A percentile compares a stretch with the other conserved stretches of the same genome.
These are phyloP conservation scores for Microplitis demolitor DNA, from an alignment of 1,140 invertebrate species.

Conservation along the genomic window DNA sequence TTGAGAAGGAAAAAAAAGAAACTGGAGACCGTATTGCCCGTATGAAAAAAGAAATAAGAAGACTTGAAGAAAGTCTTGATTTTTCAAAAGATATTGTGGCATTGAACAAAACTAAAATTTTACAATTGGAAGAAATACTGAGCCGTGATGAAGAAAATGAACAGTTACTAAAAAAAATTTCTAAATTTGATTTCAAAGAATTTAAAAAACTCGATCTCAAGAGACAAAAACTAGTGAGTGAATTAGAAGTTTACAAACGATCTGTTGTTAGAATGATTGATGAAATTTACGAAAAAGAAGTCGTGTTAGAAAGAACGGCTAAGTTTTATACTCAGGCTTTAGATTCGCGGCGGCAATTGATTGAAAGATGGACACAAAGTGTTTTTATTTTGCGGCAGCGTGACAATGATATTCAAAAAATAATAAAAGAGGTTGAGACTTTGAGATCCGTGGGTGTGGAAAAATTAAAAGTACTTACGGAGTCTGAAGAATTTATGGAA, in stretches of 20 bases:
- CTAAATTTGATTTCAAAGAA: constrained; percentile 67
- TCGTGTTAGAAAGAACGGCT: constrained; percentile 50
- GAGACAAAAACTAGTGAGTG: constrained; percentile 45
- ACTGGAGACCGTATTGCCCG: constrained; percentile 54
- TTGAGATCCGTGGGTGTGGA: constrained; percentile 40
- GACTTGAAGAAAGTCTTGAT: constrained; percentile 64
- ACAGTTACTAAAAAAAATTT: constrained; percentile 67
- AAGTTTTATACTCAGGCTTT: constrained; percentile 51
- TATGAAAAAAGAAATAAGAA: constrained; percentile 50
- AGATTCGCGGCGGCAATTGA: constrained; percentile 50
- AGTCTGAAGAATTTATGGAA: constrained; percentile 48
- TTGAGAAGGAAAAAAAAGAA: constrained; percentile 60
- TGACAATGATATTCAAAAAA: constrained; percentile 48
- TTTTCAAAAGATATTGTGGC: constrained; percentile 64
- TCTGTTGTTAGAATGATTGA: constrained; percentile 43
- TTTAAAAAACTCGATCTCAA: constrained; percentile 63
- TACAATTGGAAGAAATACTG: constrained; percentile 68
- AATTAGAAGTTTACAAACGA: constrained; percentile 43
- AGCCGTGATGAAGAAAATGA: constrained; percentile 66
- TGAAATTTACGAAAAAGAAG: constrained; percentile 50
- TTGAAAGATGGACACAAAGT: constrained; percentile 57
- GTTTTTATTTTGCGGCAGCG: constrained; percentile 47
- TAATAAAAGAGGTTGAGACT: constrained; percentile 41
- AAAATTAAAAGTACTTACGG: constrained; percentile 39
- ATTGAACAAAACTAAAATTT: constrained; percentile 66